Evolutionary conservation across 2,797 vertebrate species (phyloP).

Genomic region (Vespertilio murinus): DNA sequence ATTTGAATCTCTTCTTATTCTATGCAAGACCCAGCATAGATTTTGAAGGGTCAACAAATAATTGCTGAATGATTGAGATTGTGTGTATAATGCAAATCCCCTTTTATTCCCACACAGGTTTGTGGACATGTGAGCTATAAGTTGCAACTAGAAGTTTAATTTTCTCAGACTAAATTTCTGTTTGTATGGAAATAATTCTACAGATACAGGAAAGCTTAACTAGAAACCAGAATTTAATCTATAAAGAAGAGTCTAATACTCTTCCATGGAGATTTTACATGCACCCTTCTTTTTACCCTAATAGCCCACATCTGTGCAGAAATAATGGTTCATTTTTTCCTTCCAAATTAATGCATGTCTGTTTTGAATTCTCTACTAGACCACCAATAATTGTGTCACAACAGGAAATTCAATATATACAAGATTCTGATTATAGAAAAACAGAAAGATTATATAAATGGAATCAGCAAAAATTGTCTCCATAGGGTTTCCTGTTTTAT

Average conservation of each 20-base stretch:
- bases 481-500: not conserved
- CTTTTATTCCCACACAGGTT: not conserved
- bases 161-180: constrained; percentile 28
- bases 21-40: not conserved
- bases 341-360: constrained; percentile 47
- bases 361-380: constrained; percentile 48
- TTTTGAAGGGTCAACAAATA: not conserved
- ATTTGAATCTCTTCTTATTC: constrained; percentile 12
- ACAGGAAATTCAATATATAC: constrained; percentile 27
- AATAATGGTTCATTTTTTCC: constrained; percentile 9
- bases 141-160: not conserved
- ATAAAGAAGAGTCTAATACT: constrained; percentile 4
- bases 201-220: not conserved
- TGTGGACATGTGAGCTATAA: not conserved
- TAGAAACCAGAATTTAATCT: not conserved
- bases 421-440: constrained; percentile 51
- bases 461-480: constrained; percentile 45
- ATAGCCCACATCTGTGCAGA: not conserved
- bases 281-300: not conserved
- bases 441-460: not conserved
- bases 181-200: constrained; percentile 42
- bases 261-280: not conserved
- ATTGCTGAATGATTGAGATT: not conserved
- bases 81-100: not conserved
- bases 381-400: constrained; percentile 43